These are phyloP conservation scores for Choristoneura fumiferana DNA, from an alignment of 1,140 invertebrate genomes.

Conservation along the genomic window DNA sequence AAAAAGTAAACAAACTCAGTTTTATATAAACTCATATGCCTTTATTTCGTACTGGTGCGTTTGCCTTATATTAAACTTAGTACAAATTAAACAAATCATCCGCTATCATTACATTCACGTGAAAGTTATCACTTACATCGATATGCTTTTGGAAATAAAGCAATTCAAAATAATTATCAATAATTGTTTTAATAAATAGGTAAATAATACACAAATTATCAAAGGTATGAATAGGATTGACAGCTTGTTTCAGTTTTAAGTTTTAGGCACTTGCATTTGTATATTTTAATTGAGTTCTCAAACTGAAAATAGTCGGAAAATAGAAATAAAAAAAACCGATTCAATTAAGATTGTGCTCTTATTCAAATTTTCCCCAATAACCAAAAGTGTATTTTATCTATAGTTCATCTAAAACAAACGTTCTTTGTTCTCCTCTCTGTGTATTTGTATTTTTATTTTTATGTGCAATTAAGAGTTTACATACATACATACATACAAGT, in stretches of 20 bases:
- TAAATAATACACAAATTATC: slow-evolving; percentile 36
- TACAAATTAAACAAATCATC: slow-evolving; percentile 65
- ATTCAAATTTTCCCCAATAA: no score
- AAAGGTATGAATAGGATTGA: slow-evolving; percentile 34
- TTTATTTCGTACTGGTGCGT: slow-evolving; percentile 77
- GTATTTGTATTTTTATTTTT: no score
- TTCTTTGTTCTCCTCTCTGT: no score
- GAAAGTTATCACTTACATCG: slow-evolving; percentile 56
- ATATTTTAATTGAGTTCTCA: no score
- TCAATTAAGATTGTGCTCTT: no score
- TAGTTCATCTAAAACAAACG: no score
- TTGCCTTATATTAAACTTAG: slow-evolving; percentile 72
- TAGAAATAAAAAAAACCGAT: no score
- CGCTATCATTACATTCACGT: slow-evolving; percentile 50
- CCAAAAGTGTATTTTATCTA: no score
- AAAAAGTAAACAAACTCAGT: slow-evolving; percentile 10
- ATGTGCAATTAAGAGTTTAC: no score
- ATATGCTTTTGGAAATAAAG: slow-evolving; percentile 63
- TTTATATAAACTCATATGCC: slow-evolving; percentile 71
- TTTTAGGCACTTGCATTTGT: no score
- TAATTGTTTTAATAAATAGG: slow-evolving; percentile 42
- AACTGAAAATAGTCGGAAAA: no score
- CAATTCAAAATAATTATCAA: slow-evolving; percentile 40
- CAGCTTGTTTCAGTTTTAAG: neutral
- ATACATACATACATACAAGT: no score